Evolutionary conservation across 2,113 vertebrate genomes (phyloP).

Genomic region (Megaceryle torquata): DNA sequence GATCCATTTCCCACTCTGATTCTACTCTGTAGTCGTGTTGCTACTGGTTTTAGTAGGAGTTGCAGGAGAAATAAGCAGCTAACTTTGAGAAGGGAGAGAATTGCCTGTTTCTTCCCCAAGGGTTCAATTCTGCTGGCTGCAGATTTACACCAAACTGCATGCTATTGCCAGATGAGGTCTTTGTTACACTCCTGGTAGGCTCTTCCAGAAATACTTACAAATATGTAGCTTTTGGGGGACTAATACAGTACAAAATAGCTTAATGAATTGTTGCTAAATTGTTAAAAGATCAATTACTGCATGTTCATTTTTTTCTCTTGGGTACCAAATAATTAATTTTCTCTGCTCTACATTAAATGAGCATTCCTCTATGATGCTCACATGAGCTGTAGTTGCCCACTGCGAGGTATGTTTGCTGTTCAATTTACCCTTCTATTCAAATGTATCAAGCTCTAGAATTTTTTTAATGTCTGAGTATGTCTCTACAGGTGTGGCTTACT

Average conservation of each 20-base stretch:
- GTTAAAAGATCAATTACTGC: not conserved
- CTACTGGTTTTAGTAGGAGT: not conserved
- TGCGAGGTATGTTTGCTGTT: not conserved
- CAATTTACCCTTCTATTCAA: not conserved
- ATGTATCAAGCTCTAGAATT: not conserved
- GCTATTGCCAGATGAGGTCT: not conserved
- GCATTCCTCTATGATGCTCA: not conserved
- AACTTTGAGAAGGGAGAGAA: not conserved
- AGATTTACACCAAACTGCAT: not conserved
- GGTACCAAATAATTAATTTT: not conserved
- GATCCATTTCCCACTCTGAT: not conserved
- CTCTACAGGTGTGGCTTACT: not conserved
- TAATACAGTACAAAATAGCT: not conserved
- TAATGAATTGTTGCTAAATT: not conserved
- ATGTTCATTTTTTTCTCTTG: not conserved
- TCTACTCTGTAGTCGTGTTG: not conserved
- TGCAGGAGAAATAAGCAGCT: not conserved
- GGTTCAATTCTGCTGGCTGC: not conserved
- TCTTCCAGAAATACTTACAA: not conserved
- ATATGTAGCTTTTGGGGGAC: not conserved
- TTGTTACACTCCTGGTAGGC: not conserved
- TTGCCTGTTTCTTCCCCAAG: not conserved
- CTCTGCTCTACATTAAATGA: not conserved
- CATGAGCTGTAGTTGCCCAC: not conserved
- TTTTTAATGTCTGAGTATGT: not conserved